A percentile compares a stretch with the other conserved stretches of the same genome.
phyloP scores from a whole-genome alignment of 1,140 invertebrate species.

The Tetramorium parvispinum region DNA sequence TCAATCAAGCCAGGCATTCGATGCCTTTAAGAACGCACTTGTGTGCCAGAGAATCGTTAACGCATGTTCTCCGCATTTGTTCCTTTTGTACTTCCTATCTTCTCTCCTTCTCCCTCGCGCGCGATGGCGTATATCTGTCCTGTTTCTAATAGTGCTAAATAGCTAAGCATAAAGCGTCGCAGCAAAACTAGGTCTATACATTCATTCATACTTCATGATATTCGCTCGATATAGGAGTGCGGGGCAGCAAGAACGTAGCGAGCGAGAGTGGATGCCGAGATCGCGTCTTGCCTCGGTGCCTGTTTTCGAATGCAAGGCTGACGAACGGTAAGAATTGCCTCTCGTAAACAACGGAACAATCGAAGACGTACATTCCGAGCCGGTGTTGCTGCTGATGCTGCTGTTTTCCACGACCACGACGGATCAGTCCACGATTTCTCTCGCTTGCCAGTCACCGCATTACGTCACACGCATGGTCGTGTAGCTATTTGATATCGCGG shows the following conservation, averaged over 20 bases:
- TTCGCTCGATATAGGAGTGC: background rate
- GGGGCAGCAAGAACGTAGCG: background rate
- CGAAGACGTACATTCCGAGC: background rate
- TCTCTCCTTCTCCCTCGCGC: background rate
- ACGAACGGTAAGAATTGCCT: background rate
- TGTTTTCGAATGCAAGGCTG: background rate
- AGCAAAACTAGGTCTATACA: background rate
- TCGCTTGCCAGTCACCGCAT: constrained; percentile 6
- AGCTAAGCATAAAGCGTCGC: background rate
- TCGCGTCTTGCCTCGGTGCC: background rate
- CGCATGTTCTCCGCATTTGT: background rate
- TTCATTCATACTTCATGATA: background rate
- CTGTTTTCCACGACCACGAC: too few species aligned
- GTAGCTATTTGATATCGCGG: constrained; percentile 1
- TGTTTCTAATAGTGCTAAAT: background rate
- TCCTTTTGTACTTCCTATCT: background rate
- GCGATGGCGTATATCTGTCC: background rate
- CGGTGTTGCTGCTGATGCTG: background rate
- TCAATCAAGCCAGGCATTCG: too few species aligned
- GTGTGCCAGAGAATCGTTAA: background rate
- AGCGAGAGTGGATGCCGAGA: background rate
- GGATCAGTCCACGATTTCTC: background rate
- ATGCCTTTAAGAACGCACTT: background rate
- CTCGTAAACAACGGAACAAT: background rate
- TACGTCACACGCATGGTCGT: constrained; percentile 14